These are phyloP conservation scores for Palloptera scutellata DNA, from an alignment of 2,888 invertebrate genomes.

Conservation along the genomic window DNA sequence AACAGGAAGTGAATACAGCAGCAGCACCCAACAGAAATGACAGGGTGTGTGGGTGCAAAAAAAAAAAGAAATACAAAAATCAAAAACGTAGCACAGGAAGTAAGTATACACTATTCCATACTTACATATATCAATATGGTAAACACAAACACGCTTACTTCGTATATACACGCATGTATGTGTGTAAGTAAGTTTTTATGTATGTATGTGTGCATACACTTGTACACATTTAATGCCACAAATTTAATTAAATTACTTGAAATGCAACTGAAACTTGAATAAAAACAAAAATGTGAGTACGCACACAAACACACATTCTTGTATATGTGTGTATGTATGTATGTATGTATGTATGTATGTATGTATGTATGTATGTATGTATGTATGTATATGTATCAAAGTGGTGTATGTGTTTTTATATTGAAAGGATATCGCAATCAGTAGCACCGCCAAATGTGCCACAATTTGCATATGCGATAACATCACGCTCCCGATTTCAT, in stretches of 20 bases:
- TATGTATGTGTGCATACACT: background rate
- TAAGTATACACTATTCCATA: background rate
- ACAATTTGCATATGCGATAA: background rate
- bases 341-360: conserved; percentile 8
- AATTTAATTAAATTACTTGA: conserved; percentile 30
- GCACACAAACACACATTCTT: conserved; percentile 11
- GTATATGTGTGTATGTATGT: conserved; percentile 25
- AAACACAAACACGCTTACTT: background rate
- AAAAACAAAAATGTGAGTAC: conserved; percentile 34
- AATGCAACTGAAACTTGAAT: conserved; percentile 38
- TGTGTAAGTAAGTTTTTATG: too few relatives aligned
- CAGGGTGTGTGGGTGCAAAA: too few relatives aligned
- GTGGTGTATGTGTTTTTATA: background rate
- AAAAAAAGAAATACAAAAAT: background rate
- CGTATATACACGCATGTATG: background rate
- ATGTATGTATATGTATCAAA: background rate
- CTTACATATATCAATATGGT: background rate
- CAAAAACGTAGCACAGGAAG: background rate
- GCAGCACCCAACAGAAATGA: too few relatives aligned
- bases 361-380: conserved; percentile 12
- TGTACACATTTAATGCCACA: background rate
- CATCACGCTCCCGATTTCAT: too few relatives aligned
- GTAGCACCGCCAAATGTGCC: conserved; percentile 4
- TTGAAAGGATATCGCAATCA: background rate
- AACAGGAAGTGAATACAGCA: too few relatives aligned